These are phyloP conservation scores for Lepidochrysops patricia DNA, from an alignment of 2,888 invertebrate species.

Conservation along the genomic window DNA sequence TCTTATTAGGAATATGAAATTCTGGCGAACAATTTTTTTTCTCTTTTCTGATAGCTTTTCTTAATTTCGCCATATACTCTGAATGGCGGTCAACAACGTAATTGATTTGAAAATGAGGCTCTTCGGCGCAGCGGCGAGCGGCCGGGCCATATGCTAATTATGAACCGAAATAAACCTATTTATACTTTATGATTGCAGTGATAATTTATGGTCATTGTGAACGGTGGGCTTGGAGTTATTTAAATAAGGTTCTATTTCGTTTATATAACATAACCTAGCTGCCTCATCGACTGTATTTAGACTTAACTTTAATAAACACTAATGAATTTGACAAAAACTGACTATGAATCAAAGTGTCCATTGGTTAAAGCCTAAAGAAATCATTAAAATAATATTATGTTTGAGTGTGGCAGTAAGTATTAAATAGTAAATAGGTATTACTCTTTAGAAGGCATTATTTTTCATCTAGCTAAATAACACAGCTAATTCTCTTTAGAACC, in stretches of 20 bases:
- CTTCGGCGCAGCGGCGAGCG: not conserved
- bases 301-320: too few species aligned
- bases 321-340: too few species aligned
- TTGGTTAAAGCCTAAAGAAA: too few species aligned
- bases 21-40: not conserved
- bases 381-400: too few species aligned
- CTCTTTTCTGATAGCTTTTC: not conserved
- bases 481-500: not conserved
- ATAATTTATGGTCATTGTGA: not conserved
- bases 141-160: conserved; percentile 2
- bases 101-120: conserved; percentile 12
- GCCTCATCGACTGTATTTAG: too few species aligned
- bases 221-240: not conserved
- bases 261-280: too few species aligned
- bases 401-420: too few species aligned
- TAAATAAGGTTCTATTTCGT: too few species aligned
- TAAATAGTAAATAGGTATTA: too few species aligned
- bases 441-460: too few species aligned
- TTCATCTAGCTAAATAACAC: not conserved
- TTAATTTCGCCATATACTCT: not conserved
- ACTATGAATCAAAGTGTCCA: too few species aligned
- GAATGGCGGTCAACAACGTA: conserved; percentile 10
- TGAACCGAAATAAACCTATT: not conserved
- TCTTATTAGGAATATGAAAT: not conserved
- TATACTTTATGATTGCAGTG: not conserved